A percentile compares a stretch with the other conserved stretches of the same genome.
Conservation (phyloP, 2,113 vertebrate genomes). For the Sebastes fasciatus region DNA sequence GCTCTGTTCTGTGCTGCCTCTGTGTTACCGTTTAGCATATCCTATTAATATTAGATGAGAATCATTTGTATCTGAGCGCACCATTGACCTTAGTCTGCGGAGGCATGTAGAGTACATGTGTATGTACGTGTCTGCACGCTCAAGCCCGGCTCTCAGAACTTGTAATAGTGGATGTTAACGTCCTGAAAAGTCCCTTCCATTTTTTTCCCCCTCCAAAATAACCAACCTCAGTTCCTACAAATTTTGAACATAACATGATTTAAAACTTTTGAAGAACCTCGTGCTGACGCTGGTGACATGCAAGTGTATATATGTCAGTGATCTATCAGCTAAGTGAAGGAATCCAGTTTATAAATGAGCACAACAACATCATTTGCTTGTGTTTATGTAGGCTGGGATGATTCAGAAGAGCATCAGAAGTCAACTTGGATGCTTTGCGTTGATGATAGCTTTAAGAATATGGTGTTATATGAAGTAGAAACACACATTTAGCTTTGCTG, state of each 20-base stretch:
- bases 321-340: background rate
- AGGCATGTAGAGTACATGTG: constrained; percentile 63
- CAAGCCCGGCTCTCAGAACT: constrained; percentile 20
- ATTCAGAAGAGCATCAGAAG: background rate
- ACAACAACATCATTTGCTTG: background rate
- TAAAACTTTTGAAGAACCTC: rapidly evolving
- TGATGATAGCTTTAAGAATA: background rate
- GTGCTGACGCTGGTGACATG: background rate
- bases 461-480: background rate
- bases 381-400: background rate
- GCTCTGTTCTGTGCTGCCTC: constrained; percentile 41
- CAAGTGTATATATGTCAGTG: background rate
- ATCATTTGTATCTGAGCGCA: constrained; percentile 80
- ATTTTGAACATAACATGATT: background rate
- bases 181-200: background rate
- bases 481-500: constrained; percentile 4
- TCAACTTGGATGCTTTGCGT: background rate
- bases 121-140: constrained; percentile 39
- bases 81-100: constrained; percentile 72
- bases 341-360: background rate
- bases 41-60: constrained; percentile 85
- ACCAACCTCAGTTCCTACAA: background rate
- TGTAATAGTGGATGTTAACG: constrained; percentile 10
- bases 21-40: constrained; percentile 78
- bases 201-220: background rate